Evolutionary conservation across 2,113 vertebrate species (phyloP).

Genomic region (Ardeotis arabs): DNA sequence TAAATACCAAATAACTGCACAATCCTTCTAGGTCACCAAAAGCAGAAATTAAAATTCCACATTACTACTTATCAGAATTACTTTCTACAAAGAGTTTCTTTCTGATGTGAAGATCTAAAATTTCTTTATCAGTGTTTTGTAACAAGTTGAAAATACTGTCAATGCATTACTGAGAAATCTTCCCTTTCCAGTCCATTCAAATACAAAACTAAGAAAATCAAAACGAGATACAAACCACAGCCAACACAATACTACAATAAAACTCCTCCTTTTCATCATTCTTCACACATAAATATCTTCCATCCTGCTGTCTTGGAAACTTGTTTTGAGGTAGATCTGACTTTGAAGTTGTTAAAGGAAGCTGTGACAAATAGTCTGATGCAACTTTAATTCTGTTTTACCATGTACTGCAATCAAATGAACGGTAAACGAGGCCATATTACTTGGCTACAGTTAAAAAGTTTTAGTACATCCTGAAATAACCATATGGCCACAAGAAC

Average conservation of each 20-base stretch:
- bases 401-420: not conserved
- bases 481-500: not conserved
- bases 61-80: not conserved
- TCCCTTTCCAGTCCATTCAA: not conserved
- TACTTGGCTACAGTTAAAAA: not conserved
- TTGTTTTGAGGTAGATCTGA: constrained; percentile 10
- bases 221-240: constrained; percentile 10
- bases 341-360: constrained; percentile 36
- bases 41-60: not conserved
- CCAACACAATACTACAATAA: constrained; percentile 10
- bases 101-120: not conserved
- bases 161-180: not conserved
- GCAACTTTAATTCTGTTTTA: constrained; percentile 20
- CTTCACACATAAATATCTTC: constrained; percentile 7
- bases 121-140: not conserved
- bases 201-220: constrained; percentile 29
- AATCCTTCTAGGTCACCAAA: not conserved
- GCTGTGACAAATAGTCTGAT: not conserved
- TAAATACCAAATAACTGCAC: not conserved
- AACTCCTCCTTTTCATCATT: not conserved
- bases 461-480: not conserved
- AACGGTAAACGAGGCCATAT: not conserved
- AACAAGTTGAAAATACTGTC: not conserved
- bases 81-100: not conserved
- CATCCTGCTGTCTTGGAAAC: constrained; percentile 13